A percentile compares a stretch with the other conserved stretches of the same genome.
These are phyloP conservation scores for Proterorhinus semilunaris DNA, from an alignment of 2,113 vertebrate genomes.

Conservation along the genomic window DNA sequence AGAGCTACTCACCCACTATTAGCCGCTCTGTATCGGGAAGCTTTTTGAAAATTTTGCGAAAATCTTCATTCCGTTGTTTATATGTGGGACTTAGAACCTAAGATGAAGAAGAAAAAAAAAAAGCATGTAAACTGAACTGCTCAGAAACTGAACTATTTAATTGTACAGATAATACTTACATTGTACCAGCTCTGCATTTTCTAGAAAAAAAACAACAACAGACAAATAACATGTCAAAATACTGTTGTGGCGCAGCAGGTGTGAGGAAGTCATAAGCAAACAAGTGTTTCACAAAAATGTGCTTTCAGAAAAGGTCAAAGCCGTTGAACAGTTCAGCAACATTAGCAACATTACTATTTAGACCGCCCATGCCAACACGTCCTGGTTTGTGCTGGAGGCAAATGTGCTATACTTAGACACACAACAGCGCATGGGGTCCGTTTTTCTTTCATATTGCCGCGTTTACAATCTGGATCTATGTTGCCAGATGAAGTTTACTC, in stretches of 20 bases:
- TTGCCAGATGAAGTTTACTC: too few species aligned
- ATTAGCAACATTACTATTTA: neutral
- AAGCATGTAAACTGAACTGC: neutral
- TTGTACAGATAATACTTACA: slow-evolving; percentile 75
- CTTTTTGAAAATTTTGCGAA: slow-evolving; percentile 89
- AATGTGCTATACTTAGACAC: too few species aligned
- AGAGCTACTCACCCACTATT: slow-evolving; percentile 82
- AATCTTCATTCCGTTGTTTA: slow-evolving; percentile 91
- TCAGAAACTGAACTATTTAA: slow-evolving; percentile 1
- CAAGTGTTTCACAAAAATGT: neutral
- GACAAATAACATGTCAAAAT: neutral
- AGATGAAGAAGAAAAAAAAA: neutral
- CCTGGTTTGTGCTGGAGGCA: too few species aligned
- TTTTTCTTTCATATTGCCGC: too few species aligned
- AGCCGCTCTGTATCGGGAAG: slow-evolving; percentile 87
- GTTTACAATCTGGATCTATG: too few species aligned
- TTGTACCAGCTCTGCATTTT: slow-evolving; percentile 97
- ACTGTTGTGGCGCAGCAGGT: neutral
- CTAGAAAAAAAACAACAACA: slow-evolving; percentile 75
- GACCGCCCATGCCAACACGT: too few species aligned
- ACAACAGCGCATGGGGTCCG: too few species aligned
- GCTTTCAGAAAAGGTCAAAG: neutral
- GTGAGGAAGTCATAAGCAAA: neutral
- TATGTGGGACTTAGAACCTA: slow-evolving; percentile 91
- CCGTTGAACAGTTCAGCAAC: neutral